Percentiles rank a stretch among this genome's conserved stretches.
These are phyloP conservation scores for Ichneumoninae sp. DNA, from an alignment of 2,888 invertebrate genomes.

Conservation along the genomic window DNA sequence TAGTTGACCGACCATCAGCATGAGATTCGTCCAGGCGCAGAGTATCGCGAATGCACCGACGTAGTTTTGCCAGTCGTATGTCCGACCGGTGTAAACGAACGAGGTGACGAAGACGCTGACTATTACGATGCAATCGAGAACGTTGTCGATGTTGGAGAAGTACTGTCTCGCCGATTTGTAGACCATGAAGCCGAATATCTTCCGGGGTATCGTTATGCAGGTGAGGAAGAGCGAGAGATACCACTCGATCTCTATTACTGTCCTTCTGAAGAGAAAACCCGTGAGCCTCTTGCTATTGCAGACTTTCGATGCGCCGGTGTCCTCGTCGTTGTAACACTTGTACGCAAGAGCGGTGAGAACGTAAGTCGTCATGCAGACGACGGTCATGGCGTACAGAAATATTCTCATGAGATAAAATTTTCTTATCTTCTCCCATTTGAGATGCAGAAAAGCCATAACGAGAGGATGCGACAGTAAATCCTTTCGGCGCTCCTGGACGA, in stretches of 20 bases:
- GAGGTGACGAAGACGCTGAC: slow-evolving; percentile 81
- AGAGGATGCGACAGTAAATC: slow-evolving; percentile 84
- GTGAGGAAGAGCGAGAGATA: slow-evolving; percentile 80
- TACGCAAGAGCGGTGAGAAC: slow-evolving; percentile 81
- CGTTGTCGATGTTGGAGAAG: slow-evolving; percentile 83
- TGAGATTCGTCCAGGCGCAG: slow-evolving; percentile 84
- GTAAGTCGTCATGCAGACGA: slow-evolving; percentile 81
- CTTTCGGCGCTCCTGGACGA: slow-evolving; percentile 84
- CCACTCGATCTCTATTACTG: slow-evolving; percentile 81
- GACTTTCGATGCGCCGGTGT: slow-evolving; percentile 75
- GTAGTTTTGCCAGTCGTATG: slow-evolving; percentile 83
- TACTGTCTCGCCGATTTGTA: slow-evolving; percentile 82
- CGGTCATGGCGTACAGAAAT: slow-evolving; percentile 80
- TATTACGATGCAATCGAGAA: slow-evolving; percentile 80
- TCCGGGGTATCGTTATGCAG: slow-evolving; percentile 81
- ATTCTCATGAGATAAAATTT: slow-evolving; percentile 83
- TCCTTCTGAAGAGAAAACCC: slow-evolving; percentile 77
- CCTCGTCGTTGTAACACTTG: slow-evolving; percentile 80
- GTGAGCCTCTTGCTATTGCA: slow-evolving; percentile 78
- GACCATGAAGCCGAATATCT: slow-evolving; percentile 82
- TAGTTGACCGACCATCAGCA: slow-evolving; percentile 84
- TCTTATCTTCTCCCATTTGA: slow-evolving; percentile 85
- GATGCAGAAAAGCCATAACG: slow-evolving; percentile 84
- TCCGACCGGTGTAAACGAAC: slow-evolving; percentile 80
- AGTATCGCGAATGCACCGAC: slow-evolving; percentile 84